These are phyloP conservation scores for Callosobruchus maculatus DNA, from an alignment of 2,888 invertebrate species.

Conservation along the genomic window DNA sequence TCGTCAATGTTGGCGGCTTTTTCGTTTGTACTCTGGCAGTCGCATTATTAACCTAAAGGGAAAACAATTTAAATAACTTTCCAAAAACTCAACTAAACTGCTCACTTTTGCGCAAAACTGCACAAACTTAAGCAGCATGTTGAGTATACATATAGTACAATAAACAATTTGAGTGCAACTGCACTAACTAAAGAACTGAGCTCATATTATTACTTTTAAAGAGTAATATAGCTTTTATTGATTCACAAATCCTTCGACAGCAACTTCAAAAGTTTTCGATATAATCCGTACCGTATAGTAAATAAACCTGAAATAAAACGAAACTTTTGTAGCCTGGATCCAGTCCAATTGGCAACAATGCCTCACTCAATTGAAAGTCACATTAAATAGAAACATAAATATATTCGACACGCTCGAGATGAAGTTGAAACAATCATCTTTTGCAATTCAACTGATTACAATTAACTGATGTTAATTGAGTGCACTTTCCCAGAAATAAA, in stretches of 20 bases:
- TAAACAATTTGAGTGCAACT: too few species aligned
- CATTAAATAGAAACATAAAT: slow-evolving; percentile 14
- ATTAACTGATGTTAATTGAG: background rate
- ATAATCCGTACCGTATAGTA: too few species aligned
- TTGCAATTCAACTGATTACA: background rate
- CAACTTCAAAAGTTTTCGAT: too few species aligned
- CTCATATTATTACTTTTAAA: too few species aligned
- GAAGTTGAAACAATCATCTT: background rate
- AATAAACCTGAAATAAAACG: background rate
- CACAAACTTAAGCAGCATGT: background rate
- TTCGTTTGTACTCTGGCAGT: slow-evolving; percentile 99
- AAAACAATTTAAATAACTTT: slow-evolving; percentile 30
- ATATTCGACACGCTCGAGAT: background rate
- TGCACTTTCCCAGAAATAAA: background rate
- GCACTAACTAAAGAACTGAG: too few species aligned
- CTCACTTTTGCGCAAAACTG: slow-evolving; percentile 4
- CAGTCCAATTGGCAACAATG: background rate
- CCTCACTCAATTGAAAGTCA: background rate
- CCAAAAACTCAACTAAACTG: slow-evolving; percentile 28
- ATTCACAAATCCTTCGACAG: too few species aligned
- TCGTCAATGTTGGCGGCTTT: slow-evolving; percentile 89
- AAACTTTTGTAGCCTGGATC: background rate
- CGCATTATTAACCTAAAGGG: slow-evolving; percentile 93
- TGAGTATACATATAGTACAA: background rate
- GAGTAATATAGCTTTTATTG: too few species aligned